These are phyloP conservation scores for Syrrhaptes paradoxus DNA, from an alignment of 2,113 vertebrate genomes.

Conservation along the genomic window DNA sequence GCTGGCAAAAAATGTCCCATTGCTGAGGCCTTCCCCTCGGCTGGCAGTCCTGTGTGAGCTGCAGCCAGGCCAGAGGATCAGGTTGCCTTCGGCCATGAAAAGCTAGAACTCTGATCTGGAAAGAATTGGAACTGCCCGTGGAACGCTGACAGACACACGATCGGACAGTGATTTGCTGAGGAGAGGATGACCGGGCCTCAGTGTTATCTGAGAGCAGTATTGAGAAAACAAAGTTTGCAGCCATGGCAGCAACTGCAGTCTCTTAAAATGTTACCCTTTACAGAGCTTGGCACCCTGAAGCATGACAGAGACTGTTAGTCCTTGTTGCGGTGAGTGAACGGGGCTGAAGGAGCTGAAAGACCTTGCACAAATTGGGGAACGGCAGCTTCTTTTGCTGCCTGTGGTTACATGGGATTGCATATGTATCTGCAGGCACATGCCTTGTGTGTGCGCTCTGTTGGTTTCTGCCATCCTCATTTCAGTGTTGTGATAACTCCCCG, in stretches of 20 bases:
- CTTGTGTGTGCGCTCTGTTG: fast-evolving
- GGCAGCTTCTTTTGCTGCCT: not conserved
- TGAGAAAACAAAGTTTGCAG: conserved; percentile 59
- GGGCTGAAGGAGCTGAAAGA: not conserved
- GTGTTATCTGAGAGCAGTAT: conserved; percentile 3
- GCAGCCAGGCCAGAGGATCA: not conserved
- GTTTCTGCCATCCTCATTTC: not conserved
- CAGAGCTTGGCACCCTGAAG: not conserved
- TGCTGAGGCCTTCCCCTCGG: not conserved
- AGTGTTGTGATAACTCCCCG: not conserved
- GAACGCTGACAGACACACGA: conserved; percentile 4
- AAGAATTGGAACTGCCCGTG: conserved; percentile 72
- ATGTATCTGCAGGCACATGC: fast-evolving
- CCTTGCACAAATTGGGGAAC: not conserved
- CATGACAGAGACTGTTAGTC: not conserved
- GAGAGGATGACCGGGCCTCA: not conserved
- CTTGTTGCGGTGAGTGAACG: not conserved
- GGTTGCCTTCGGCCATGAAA: conserved; percentile 63
- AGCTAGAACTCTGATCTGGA: conserved; percentile 78
- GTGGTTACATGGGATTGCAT: not conserved
- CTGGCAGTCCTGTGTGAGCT: not conserved
- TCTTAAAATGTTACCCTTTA: conserved; percentile 8
- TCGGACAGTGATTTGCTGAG: not conserved
- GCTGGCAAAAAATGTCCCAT: not conserved
- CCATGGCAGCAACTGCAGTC: conserved; percentile 19